Evolutionary conservation across 2,888 invertebrate genomes (phyloP).

Genomic region (Cerastoderma edule): DNA sequence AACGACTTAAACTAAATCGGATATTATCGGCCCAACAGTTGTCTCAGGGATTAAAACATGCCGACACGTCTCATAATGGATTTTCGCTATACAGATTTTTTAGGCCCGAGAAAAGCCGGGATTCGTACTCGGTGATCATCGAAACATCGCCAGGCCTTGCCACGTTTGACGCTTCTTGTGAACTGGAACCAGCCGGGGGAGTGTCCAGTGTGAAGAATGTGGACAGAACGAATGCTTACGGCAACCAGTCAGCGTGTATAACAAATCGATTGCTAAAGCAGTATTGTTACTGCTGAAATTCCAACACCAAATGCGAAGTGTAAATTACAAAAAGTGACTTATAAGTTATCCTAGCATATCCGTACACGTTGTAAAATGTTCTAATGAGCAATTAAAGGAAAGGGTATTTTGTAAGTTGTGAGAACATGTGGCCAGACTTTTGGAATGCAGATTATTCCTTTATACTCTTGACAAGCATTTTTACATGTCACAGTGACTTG

Average conservation of each 20-base stretch:
- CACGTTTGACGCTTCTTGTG: conserved; percentile 25
- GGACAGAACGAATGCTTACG: conserved; percentile 26
- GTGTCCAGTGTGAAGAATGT: background rate
- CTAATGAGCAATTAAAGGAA: no score
- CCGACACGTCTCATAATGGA: conserved; percentile 43
- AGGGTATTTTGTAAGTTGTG: no score
- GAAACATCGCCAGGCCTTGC: conserved; percentile 24
- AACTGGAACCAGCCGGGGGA: background rate
- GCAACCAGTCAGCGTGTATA: conserved; percentile 29
- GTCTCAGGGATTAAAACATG: conserved; percentile 43
- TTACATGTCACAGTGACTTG: no score
- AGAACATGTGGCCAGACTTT: no score
- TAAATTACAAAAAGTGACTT: no score
- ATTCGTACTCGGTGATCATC: conserved; percentile 37
- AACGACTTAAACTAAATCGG: conserved; percentile 80
- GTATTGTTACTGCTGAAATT: conserved; percentile 23
- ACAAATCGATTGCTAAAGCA: background rate
- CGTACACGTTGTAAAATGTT: no score
- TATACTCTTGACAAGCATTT: no score
- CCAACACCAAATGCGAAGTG: no score
- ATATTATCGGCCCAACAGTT: conserved; percentile 33
- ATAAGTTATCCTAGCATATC: no score
- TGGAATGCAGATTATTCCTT: no score
- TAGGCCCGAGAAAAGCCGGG: conserved; percentile 34
- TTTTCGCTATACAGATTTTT: conserved; percentile 52